phyloP scores from a whole-genome alignment of 2,113 vertebrate genomes.

The Daphoenositta chrysoptera region DNA sequence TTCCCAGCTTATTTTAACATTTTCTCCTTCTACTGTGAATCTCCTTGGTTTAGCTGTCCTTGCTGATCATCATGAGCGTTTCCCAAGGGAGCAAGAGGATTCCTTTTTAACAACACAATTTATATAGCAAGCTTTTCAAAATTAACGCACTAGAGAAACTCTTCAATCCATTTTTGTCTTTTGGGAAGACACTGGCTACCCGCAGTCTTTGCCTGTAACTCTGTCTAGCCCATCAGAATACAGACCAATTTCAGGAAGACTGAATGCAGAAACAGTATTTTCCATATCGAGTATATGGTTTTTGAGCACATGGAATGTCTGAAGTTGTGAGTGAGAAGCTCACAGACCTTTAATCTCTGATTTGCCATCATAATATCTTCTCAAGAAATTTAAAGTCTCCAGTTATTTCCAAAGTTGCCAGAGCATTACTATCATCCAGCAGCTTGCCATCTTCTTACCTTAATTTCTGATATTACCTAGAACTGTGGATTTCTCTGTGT shows the following conservation, averaged over 20 bases:
- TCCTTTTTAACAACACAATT: not conserved
- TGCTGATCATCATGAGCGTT: not conserved
- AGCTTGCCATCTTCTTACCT: not conserved
- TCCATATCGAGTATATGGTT: not conserved
- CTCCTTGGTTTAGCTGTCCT: not conserved
- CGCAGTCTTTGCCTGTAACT: not conserved
- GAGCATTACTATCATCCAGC: not conserved
- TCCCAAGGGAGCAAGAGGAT: not conserved
- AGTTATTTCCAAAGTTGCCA: not conserved
- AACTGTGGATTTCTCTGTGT: not conserved
- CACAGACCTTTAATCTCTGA: not conserved
- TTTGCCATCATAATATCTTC: not conserved
- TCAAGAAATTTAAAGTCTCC: not conserved
- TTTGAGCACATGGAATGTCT: not conserved
- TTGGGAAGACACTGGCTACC: not conserved
- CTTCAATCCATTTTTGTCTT: not conserved
- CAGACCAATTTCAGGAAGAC: not conserved
- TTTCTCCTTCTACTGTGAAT: not conserved
- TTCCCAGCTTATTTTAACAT: not conserved
- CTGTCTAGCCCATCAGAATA: not conserved
- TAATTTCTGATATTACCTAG: not conserved
- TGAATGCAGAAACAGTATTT: not conserved
- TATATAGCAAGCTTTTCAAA: not conserved
- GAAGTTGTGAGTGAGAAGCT: not conserved
- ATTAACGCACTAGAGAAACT: not conserved